Evolutionary conservation across 2,888 invertebrate species (phyloP).

Genomic region (Troilus luridus): DNA sequence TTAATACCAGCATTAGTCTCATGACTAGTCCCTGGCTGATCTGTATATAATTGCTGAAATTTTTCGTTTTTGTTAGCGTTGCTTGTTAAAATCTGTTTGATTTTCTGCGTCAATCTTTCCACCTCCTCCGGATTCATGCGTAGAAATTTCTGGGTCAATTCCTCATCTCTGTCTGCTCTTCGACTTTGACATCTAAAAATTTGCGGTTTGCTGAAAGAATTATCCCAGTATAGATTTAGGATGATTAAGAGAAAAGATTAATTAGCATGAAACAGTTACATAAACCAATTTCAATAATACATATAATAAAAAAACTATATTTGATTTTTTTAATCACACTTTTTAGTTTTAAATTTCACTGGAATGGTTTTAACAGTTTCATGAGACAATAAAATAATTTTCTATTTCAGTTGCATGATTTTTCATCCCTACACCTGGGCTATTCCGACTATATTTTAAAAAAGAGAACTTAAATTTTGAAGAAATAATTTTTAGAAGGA

Average conservation of each 20-base stretch:
- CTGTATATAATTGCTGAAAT: background rate
- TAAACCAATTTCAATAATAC: background rate
- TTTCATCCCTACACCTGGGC: background rate
- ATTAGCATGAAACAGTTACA: background rate
- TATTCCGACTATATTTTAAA: background rate
- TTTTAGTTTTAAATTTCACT: background rate
- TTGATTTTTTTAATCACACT: background rate
- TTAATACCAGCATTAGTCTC: background rate
- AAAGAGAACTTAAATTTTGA: background rate
- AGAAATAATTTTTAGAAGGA: background rate
- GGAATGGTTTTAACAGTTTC: background rate
- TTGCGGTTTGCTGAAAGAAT: slow-evolving; percentile 4
- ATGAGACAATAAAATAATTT: background rate
- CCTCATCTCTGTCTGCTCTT: slow-evolving; percentile 47
- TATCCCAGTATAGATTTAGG: background rate
- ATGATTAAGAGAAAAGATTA: background rate
- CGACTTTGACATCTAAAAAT: slow-evolving; percentile 32
- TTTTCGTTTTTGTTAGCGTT: background rate
- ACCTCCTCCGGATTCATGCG: slow-evolving; percentile 21
- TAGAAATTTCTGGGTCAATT: slow-evolving; percentile 43
- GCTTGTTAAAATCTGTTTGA: background rate
- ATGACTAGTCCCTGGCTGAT: background rate
- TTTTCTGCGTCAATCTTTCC: slow-evolving; percentile 1
- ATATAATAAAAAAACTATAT: background rate
- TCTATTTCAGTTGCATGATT: background rate